These are phyloP conservation scores for Coturnix japonica DNA, from an alignment of 2,113 vertebrate species.

Conservation along the genomic window DNA sequence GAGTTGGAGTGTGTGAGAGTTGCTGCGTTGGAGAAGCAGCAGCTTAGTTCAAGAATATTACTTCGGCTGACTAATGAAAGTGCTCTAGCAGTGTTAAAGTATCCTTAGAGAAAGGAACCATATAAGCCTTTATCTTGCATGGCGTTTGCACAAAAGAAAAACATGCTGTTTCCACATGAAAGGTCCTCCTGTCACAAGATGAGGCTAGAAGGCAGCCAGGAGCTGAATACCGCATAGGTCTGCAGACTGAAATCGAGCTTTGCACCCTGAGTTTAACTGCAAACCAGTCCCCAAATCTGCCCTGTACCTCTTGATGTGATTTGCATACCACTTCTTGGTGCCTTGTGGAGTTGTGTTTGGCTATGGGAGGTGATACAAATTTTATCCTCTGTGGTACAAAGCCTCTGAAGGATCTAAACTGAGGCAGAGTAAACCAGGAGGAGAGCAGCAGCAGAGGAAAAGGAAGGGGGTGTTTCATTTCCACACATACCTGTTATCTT, in stretches of 20 bases:
- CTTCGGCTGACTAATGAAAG: not conserved
- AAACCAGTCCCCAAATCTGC: not conserved
- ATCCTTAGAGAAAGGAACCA: not conserved
- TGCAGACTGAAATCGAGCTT: not conserved
- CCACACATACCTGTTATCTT: constrained; percentile 12
- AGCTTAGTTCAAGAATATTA: not conserved
- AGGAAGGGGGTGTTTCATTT: constrained; percentile 39
- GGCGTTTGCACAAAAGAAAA: not conserved
- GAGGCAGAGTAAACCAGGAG: not conserved
- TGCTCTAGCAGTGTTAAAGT: not conserved
- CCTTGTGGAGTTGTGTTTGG: not conserved
- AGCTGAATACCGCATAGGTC: not conserved
- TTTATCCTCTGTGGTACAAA: not conserved
- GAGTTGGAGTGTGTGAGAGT: not conserved
- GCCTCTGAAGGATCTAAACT: not conserved
- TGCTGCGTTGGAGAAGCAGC: not conserved
- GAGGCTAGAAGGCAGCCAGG: not conserved
- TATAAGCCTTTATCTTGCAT: not conserved
- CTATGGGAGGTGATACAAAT: not conserved
- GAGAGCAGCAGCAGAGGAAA: constrained; percentile 1
- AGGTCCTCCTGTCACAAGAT: not conserved
- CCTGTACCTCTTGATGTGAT: not conserved
- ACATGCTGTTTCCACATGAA: not conserved
- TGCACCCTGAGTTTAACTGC: not conserved
- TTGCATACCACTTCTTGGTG: not conserved